Evolutionary conservation across 35 echinoderm and acorn worm genomes (phyloP).

Genomic region (Chiridota heheva): DNA sequence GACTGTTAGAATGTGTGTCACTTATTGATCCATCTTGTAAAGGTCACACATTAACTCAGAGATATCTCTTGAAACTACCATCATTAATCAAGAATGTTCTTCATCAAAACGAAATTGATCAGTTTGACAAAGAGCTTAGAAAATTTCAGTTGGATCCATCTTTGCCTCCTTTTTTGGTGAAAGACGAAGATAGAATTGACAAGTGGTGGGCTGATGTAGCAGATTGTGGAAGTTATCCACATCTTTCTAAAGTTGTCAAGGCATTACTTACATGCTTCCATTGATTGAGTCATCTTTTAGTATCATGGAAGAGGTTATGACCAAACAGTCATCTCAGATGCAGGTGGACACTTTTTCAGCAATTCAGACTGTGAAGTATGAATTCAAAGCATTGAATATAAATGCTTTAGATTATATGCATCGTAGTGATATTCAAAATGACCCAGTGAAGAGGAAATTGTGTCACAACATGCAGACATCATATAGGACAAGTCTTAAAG

Average conservation of each 20-base stretch:
- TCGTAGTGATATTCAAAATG: not conserved
- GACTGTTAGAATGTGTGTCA: constrained; percentile 7
- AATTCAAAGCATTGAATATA: not conserved
- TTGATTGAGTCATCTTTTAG: constrained; percentile 31
- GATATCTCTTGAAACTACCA: constrained; percentile 20
- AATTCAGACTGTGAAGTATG: constrained; percentile 6
- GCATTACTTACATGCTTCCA: constrained; percentile 10
- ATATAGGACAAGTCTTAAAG: not conserved
- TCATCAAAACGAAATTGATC: constrained; percentile 1
- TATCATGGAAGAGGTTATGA: constrained; percentile 17
- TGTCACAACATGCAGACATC: constrained; percentile 13
- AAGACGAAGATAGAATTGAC: not conserved
- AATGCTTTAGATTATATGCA: constrained; percentile 29
- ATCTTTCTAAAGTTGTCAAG: constrained; percentile 9
- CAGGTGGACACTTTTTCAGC: not conserved
- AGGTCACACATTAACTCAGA: constrained; percentile 18
- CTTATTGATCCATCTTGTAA: constrained; percentile 31
- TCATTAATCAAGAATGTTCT: not conserved
- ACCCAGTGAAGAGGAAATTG: not conserved
- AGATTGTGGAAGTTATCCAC: not conserved
- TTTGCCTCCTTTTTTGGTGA: too few relatives aligned
- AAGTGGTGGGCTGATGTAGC: not conserved
- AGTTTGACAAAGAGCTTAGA: constrained; percentile 16
- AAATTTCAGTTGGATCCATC: constrained; percentile 15
- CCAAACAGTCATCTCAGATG: not conserved